phyloP scores from a whole-genome alignment of 2,888 invertebrate species.

The Caenorhabditis panamensis region DNA sequence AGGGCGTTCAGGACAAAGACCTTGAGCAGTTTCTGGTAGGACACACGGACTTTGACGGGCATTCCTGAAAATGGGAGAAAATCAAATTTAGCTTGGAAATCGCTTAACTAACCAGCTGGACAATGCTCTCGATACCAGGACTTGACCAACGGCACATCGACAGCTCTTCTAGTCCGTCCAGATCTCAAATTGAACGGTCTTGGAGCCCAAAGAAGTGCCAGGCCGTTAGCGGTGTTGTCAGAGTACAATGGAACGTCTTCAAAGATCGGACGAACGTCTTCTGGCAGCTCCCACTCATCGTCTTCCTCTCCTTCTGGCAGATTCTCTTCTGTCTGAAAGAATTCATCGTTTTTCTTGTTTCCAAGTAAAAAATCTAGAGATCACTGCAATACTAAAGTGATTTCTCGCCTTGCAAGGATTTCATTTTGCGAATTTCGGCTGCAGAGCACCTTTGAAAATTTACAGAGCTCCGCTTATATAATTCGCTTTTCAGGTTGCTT shows the following conservation, averaged over 20 bases:
- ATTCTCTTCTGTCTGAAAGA: slow-evolving; percentile 85
- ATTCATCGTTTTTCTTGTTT: slow-evolving; percentile 10
- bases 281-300: slow-evolving; percentile 93
- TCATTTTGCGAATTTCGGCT: slow-evolving; percentile 63
- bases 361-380: slow-evolving; percentile 47
- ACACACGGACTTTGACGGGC: slow-evolving; percentile 98
- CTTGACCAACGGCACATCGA: slow-evolving; percentile 97
- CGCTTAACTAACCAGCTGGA: slow-evolving; percentile 80
- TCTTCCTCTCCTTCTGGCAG: slow-evolving; percentile 89
- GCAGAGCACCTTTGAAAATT: slow-evolving; percentile 31
- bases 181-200: slow-evolving; percentile 97
- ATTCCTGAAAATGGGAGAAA: slow-evolving; percentile 64
- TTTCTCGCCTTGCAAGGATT: slow-evolving; percentile 56
- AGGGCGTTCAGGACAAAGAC: slow-evolving; percentile 98
- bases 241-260: slow-evolving; percentile 91
- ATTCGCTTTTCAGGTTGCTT: no score
- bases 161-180: slow-evolving; percentile 90
- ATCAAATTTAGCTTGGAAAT: background rate
- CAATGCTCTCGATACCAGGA: slow-evolving; percentile 87
- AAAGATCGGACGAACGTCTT: slow-evolving; percentile 92
- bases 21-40: slow-evolving; percentile 98
- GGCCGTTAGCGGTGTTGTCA: slow-evolving; percentile 96
- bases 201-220: slow-evolving; percentile 87
- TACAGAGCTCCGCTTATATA: slow-evolving; percentile 37
- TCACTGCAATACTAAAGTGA: background rate